phyloP scores from a whole-genome alignment of 2,113 vertebrate genomes.

The Antennarius striatus region DNA sequence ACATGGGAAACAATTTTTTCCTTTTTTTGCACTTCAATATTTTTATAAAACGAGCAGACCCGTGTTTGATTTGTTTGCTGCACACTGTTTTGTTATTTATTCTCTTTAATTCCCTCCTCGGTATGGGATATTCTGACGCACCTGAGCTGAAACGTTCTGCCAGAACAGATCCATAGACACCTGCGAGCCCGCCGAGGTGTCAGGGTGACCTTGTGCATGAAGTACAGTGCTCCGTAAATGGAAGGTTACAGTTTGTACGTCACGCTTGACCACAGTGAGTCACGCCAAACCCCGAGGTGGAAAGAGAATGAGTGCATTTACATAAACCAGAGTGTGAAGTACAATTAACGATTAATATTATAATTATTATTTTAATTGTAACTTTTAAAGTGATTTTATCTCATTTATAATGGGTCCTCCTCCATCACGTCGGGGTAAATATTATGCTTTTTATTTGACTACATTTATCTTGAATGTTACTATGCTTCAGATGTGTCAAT shows the following conservation, averaged over 20 bases:
- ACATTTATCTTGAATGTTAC: no score
- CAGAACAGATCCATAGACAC: slow-evolving; percentile 11
- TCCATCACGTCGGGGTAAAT: no score
- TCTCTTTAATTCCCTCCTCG: slow-evolving; percentile 2
- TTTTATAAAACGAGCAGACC: slow-evolving; percentile 10
- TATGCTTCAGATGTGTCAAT: no score
- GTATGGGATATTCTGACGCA: neutral
- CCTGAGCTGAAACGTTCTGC: slow-evolving; percentile 3
- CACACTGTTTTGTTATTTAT: neutral
- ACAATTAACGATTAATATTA: no score
- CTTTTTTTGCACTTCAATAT: slow-evolving; percentile 19
- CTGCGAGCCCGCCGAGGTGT: neutral
- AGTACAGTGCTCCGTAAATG: slow-evolving; percentile 30
- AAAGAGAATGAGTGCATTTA: neutral
- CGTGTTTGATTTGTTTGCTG: neutral
- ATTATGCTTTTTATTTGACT: no score
- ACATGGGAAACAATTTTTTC: neutral
- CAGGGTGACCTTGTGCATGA: slow-evolving; percentile 16
- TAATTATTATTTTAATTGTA: no score
- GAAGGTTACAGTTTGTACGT: slow-evolving; percentile 10
- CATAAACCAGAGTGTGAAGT: no score
- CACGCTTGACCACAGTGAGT: slow-evolving; percentile 1
- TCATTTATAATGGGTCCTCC: no score
- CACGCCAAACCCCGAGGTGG: neutral
- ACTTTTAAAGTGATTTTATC: no score